Evolutionary conservation across 2,888 invertebrate species (phyloP).

Genomic region (Artemia sinica): DNA sequence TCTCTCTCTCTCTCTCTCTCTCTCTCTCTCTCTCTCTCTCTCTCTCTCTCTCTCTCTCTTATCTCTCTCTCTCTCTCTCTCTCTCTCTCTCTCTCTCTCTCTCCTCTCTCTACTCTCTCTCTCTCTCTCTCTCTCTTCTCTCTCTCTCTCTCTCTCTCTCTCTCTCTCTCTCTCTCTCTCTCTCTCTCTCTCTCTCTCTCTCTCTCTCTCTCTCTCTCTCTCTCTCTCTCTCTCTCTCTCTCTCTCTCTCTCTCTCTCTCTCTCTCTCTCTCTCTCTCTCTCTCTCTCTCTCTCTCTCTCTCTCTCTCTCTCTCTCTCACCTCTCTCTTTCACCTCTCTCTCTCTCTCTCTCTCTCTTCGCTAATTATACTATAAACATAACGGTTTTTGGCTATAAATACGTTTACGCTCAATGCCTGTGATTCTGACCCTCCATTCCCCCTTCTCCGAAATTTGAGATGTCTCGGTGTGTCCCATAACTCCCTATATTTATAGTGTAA

Average conservation of each 20-base stretch:
- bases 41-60: constrained; percentile 17
- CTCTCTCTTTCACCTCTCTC: neutral
- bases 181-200: too few species aligned
- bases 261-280: constrained; percentile 10
- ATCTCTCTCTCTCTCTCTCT: too few species aligned
- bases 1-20: neutral
- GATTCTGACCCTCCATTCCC: too few species aligned
- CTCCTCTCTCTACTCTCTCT: neutral
- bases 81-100: neutral
- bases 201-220: neutral
- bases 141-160: constrained; percentile 17
- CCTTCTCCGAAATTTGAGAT: too few species aligned
- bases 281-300: constrained; percentile 18
- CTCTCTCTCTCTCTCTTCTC: neutral
- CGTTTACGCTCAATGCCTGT: too few species aligned
- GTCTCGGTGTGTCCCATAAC: too few species aligned
- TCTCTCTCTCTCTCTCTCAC: neutral
- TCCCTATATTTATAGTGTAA: too few species aligned
- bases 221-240: neutral
- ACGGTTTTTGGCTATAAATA: too few species aligned
- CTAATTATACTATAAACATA: too few species aligned
- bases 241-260: neutral
- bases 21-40: constrained; percentile 14
- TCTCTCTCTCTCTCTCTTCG: neutral
- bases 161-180: constrained; percentile 7